Conservation (phyloP, 2,113 vertebrate genomes). For the Ascaphus truei region DNA sequence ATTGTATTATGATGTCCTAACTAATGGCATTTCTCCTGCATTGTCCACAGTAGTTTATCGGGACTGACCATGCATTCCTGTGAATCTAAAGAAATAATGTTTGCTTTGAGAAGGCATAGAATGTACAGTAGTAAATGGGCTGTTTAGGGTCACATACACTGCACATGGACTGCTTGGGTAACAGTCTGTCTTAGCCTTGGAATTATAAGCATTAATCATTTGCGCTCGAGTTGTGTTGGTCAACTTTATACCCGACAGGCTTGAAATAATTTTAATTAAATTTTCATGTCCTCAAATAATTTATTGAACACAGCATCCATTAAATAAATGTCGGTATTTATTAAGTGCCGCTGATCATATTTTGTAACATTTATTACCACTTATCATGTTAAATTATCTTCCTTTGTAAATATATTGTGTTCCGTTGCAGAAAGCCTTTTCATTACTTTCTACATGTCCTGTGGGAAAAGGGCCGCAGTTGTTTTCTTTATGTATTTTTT, state of each 20-base stretch:
- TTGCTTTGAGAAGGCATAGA: background rate
- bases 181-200: background rate
- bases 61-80: no score
- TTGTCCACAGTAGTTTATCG: no score
- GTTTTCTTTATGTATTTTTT: slow-evolving; percentile 28
- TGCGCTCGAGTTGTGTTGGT: slow-evolving; percentile 27
- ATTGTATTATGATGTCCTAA: no score
- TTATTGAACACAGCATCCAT: slow-evolving; percentile 34
- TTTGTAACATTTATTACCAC: slow-evolving; percentile 34
- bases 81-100: background rate
- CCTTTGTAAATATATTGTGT: slow-evolving; percentile 33
- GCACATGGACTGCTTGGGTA: background rate
- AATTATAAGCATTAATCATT: slow-evolving; percentile 29
- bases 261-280: slow-evolving; percentile 35
- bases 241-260: slow-evolving; percentile 23
- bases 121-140: no score
- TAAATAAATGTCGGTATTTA: slow-evolving; percentile 36
- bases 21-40: no score
- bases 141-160: slow-evolving; percentile 1
- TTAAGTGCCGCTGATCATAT: slow-evolving; percentile 31
- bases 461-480: slow-evolving; percentile 27
- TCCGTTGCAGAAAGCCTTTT: slow-evolving; percentile 32
- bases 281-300: slow-evolving; percentile 32
- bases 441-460: slow-evolving; percentile 28
- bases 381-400: slow-evolving; percentile 34